phyloP scores from a whole-genome alignment of 2,888 invertebrate genomes.

The Rhagonycha lutea region DNA sequence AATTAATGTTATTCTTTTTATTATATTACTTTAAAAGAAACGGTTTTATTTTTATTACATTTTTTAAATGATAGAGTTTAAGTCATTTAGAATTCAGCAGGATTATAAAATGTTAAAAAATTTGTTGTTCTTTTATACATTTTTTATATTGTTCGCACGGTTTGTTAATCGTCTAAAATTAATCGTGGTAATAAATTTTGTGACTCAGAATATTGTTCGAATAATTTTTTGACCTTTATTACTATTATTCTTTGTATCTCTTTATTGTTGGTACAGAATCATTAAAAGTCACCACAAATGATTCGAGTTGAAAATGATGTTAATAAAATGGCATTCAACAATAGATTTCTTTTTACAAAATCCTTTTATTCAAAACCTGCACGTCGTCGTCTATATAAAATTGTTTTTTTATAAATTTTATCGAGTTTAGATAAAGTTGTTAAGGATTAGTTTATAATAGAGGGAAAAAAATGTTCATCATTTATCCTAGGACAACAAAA shows the following conservation, averaged over 20 bases:
- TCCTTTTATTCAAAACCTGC: background rate
- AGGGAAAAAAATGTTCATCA: slow-evolving; percentile 16
- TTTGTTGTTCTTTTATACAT: slow-evolving; percentile 16
- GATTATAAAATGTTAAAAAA: slow-evolving; percentile 12
- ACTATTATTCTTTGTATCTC: slow-evolving; percentile 15
- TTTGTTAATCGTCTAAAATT: slow-evolving; percentile 29
- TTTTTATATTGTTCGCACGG: slow-evolving; percentile 21
- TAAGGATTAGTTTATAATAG: slow-evolving; percentile 12
- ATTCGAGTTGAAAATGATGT: background rate
- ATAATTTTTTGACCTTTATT: slow-evolving; percentile 24
- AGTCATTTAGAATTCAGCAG: slow-evolving; percentile 18
- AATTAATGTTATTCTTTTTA: slow-evolving; percentile 27
- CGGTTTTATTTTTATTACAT: slow-evolving; percentile 29
- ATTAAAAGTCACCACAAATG: slow-evolving; percentile 15
- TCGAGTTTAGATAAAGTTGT: slow-evolving; percentile 10
- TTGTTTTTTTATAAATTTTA: background rate
- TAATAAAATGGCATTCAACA: background rate
- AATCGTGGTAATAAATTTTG: slow-evolving; percentile 35
- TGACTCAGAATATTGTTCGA: slow-evolving; percentile 36
- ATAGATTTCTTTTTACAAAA: background rate
- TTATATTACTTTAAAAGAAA: slow-evolving; percentile 24
- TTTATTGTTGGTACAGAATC: slow-evolving; percentile 29
- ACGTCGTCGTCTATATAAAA: background rate
- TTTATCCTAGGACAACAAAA: slow-evolving; percentile 22
- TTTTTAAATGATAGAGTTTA: slow-evolving; percentile 5